Evolutionary conservation across 1,140 invertebrate species (phyloP).

Genomic region (Bombus pyrosoma): DNA sequence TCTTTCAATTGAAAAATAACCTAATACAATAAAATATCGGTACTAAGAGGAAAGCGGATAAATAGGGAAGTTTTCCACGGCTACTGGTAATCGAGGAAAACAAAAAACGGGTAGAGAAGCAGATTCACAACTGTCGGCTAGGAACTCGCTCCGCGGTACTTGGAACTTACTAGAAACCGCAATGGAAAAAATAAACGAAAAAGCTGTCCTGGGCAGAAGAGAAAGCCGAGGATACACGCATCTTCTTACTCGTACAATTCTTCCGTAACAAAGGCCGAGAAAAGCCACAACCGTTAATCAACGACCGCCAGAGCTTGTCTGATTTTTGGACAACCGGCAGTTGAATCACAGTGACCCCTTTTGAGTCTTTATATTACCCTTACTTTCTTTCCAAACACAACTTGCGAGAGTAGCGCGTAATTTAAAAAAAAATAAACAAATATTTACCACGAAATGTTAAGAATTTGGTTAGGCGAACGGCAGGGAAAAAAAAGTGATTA

Average conservation of each 20-base stretch:
- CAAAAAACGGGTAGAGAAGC: background rate
- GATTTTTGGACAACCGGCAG: slow-evolving; percentile 2
- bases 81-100: background rate
- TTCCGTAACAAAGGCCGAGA: slow-evolving; percentile 18
- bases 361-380: background rate
- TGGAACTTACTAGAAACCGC: background rate
- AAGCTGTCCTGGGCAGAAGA: background rate
- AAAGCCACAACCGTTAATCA: slow-evolving; percentile 36
- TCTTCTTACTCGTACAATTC: background rate
- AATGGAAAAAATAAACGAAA: slow-evolving; percentile 2
- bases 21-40: background rate
- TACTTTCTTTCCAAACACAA: no score
- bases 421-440: no score
- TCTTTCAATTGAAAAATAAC: background rate
- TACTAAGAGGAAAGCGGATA: background rate
- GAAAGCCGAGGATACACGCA: slow-evolving; percentile 4
- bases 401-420: no score
- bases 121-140: background rate
- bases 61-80: background rate
- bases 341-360: background rate
- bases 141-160: background rate
- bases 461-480: no score
- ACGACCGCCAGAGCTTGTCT: slow-evolving; percentile 3
- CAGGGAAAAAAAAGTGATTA: no score
- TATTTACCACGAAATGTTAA: no score